Percentiles rank a stretch among this genome's conserved stretches.
Evolutionary conservation across 2,797 vertebrate genomes (phyloP).

Genomic region (Dicrostonyx torquatus): DNA sequence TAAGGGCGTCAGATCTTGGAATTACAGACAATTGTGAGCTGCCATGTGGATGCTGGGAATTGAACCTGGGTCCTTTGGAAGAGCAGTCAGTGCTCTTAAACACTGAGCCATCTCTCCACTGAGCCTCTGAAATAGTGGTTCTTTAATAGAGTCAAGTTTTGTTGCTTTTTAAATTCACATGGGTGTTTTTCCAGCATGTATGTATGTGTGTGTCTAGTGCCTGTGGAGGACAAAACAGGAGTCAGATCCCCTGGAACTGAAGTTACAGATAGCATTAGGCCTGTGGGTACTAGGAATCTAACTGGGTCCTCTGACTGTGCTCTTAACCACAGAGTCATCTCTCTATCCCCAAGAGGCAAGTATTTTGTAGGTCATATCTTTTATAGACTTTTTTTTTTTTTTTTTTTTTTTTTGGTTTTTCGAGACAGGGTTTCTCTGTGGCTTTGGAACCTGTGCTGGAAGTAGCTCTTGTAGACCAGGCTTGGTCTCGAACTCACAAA

Average conservation of each 20-base stretch:
- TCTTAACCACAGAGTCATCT: neutral
- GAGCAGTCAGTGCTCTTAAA: no score
- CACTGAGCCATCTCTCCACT: no score
- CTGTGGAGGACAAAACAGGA: neutral
- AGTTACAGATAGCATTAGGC: neutral
- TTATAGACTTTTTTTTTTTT: neutral
- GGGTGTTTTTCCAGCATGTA: neutral
- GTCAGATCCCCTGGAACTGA: neutral
- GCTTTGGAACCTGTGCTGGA: no score
- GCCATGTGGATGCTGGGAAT: no score
- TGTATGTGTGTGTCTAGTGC: neutral
- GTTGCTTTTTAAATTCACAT: neutral
- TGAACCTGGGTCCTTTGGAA: no score
- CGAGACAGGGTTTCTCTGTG: no score
- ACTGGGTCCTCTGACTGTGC: neutral
- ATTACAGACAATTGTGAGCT: no score
- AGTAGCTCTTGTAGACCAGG: no score
- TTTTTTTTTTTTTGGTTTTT: no score
- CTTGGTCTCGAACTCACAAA: no score
- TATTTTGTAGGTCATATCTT: constrained; percentile 40
- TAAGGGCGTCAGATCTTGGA: no score
- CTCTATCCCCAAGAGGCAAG: neutral
- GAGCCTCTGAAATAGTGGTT: neutral
- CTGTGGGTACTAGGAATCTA: neutral
- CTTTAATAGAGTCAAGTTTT: constrained; percentile 17